Conservation (phyloP, 2,888 invertebrate species). For the Philonicus albiceps region DNA sequence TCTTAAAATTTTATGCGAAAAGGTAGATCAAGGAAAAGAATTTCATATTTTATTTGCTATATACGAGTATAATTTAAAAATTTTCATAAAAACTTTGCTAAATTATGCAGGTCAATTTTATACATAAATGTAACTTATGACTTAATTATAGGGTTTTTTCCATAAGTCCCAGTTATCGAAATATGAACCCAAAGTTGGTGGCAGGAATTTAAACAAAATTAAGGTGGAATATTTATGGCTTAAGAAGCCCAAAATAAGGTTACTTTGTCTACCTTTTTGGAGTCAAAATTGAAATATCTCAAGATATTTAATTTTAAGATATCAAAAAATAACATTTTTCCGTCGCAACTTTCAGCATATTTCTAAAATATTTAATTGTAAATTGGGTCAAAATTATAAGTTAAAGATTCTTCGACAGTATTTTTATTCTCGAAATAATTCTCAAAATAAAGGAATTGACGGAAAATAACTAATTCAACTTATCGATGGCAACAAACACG, state of each 20-base stretch:
- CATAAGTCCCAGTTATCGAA: background rate
- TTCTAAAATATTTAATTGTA: too few species aligned
- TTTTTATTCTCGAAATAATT: too few species aligned
- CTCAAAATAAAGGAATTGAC: too few species aligned
- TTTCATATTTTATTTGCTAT: background rate
- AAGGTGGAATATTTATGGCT: background rate
- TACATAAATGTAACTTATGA: background rate
- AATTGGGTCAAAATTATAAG: too few species aligned
- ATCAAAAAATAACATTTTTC: too few species aligned
- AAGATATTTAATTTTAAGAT: too few species aligned
- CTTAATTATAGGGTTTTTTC: background rate
- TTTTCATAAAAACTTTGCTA: background rate
- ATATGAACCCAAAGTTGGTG: background rate
- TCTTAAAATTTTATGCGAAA: background rate
- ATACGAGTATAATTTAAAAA: background rate
- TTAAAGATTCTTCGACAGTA: too few species aligned
- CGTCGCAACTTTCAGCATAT: too few species aligned
- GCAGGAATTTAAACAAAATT: background rate
- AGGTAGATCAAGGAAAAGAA: background rate
- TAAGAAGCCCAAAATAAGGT: background rate
- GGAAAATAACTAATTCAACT: too few species aligned
- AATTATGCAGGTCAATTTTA: background rate
- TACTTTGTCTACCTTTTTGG: too few species aligned
- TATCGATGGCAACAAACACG: too few species aligned
- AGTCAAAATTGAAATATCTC: too few species aligned